Conservation (phyloP, 2,888 invertebrate species). For the Pherbina coryleti region DNA sequence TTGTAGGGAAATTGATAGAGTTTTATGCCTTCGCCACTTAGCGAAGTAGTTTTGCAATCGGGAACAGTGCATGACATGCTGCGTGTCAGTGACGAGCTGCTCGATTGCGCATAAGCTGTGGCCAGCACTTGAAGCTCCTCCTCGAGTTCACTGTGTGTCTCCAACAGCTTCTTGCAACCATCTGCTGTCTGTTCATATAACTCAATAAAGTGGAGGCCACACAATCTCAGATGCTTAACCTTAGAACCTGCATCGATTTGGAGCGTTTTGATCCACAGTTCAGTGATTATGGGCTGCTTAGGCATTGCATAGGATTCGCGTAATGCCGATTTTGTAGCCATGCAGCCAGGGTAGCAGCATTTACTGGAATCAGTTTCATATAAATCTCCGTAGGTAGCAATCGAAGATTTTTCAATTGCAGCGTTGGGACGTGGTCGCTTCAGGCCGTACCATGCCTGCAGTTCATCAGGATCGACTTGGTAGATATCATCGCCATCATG, state of each 20-base stretch:
- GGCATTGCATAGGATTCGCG: conserved; percentile 49
- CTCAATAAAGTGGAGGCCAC: conserved; percentile 50
- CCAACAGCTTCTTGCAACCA: neutral
- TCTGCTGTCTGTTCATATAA: conserved; percentile 39
- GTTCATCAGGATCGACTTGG: conserved; percentile 57
- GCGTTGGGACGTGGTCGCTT: neutral
- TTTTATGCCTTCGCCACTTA: conserved; percentile 51
- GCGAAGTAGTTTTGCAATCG: conserved; percentile 44
- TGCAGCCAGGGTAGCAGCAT: conserved; percentile 45
- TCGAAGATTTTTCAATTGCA: conserved; percentile 13
- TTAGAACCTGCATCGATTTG: conserved; percentile 17
- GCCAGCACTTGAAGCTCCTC: conserved; percentile 34
- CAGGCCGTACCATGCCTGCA: conserved; percentile 42
- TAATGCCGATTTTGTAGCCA: conserved; percentile 47
- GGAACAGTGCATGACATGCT: conserved; percentile 48
- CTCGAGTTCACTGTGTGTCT: conserved; percentile 33
- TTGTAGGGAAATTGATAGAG: conserved; percentile 56
- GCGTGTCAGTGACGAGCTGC: conserved; percentile 43
- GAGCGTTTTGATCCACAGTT: conserved; percentile 45
- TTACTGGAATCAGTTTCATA: conserved; percentile 41
- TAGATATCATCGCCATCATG: conserved; percentile 59
- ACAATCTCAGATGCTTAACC: conserved; percentile 43
- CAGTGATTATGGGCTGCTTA: conserved; percentile 35
- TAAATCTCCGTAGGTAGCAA: conserved; percentile 41
- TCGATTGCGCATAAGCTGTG: conserved; percentile 43